Percentiles rank a stretch among this genome's conserved stretches.
Conservation (phyloP, 2,888 invertebrate genomes). For the Beris chalybata region DNA sequence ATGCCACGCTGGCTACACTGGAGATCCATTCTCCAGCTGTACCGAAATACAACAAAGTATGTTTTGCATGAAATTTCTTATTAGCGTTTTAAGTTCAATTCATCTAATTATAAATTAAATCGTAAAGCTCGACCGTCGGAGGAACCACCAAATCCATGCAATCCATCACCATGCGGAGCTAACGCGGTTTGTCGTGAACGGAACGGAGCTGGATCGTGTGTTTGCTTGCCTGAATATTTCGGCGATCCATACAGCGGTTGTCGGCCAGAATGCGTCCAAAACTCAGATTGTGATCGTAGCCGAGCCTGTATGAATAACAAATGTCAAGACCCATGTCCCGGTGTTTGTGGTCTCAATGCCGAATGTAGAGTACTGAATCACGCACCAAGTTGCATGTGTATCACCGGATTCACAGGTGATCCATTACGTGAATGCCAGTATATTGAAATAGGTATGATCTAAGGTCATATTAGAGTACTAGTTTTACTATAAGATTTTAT, state of each 20-base stretch:
- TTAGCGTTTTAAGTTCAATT: neutral
- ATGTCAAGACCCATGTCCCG: constrained; percentile 77
- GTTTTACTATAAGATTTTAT: neutral
- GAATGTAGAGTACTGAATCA: constrained; percentile 76
- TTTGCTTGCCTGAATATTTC: constrained; percentile 72
- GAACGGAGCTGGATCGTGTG: constrained; percentile 75
- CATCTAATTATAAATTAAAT: constrained; percentile 2
- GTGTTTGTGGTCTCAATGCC: constrained; percentile 75
- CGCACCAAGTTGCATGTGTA: constrained; percentile 75
- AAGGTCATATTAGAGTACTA: neutral
- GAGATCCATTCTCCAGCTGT: constrained; percentile 77
- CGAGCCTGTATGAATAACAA: constrained; percentile 77
- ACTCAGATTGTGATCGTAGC: constrained; percentile 71
- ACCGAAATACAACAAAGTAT: constrained; percentile 60
- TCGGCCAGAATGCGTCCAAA: constrained; percentile 79
- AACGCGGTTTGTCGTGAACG: constrained; percentile 77
- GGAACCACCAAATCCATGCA: constrained; percentile 70
- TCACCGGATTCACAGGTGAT: constrained; percentile 72
- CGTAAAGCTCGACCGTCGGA: constrained; percentile 55
- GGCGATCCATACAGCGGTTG: constrained; percentile 80
- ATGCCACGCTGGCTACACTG: constrained; percentile 73
- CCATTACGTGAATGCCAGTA: constrained; percentile 66
- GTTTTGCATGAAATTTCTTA: constrained; percentile 18
- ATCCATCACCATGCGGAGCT: constrained; percentile 77
- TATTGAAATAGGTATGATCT: constrained; percentile 46